Evolutionary conservation across 2,113 vertebrate species (phyloP).

Genomic region (Xiphorhynchus elegans): DNA sequence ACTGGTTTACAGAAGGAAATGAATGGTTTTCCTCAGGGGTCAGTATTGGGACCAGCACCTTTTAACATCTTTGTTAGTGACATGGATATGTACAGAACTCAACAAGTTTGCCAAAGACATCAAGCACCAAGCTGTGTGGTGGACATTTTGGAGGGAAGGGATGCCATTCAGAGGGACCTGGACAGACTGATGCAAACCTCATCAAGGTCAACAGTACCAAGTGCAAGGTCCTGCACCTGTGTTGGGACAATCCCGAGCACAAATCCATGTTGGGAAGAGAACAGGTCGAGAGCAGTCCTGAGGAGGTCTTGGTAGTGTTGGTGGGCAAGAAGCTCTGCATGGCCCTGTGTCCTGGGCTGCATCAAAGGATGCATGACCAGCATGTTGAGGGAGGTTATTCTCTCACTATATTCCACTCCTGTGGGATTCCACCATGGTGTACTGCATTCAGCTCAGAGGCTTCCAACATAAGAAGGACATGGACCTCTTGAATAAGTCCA

Average conservation of each 20-base stretch:
- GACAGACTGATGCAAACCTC: too few relatives aligned
- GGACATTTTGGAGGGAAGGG: neutral
- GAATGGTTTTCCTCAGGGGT: neutral
- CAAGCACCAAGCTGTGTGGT: rapidly evolving
- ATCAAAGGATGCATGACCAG: neutral
- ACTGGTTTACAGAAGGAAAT: neutral
- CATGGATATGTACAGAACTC: neutral
- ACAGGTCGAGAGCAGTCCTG: neutral
- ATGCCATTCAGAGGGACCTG: neutral
- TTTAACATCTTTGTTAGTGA: rapidly evolving
- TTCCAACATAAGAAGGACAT: neutral
- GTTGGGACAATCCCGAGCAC: neutral
- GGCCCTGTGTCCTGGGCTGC: neutral
- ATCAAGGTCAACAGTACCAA: neutral
- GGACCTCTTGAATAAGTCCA: neutral
- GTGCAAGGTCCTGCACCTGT: neutral
- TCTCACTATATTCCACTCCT: neutral
- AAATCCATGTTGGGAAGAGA: neutral
- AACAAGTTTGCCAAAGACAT: neutral
- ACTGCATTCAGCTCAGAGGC: neutral
- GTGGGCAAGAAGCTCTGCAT: neutral
- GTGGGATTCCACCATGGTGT: neutral
- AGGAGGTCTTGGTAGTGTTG: neutral
- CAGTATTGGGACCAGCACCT: rapidly evolving
- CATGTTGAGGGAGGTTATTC: neutral